A percentile compares a stretch with the other conserved stretches of the same genome.
These are phyloP conservation scores for Scaptomyza cyrtandrae DNA, from an alignment of 2,888 invertebrate species.

Conservation along the genomic window DNA sequence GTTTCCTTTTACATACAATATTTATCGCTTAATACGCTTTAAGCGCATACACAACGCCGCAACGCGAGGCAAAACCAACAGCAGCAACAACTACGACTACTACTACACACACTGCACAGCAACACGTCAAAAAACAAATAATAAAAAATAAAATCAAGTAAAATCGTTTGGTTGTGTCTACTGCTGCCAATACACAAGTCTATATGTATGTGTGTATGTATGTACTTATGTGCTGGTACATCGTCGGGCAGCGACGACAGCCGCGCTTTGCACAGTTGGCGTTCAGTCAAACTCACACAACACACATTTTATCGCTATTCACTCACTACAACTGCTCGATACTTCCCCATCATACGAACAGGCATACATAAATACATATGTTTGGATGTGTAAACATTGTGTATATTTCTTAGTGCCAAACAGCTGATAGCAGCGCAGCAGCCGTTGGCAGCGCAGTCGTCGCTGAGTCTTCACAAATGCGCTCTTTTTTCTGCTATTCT, in stretches of 20 bases:
- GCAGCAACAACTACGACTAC: conserved; percentile 29
- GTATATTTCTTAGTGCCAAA: conserved; percentile 33
- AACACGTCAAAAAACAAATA: conserved; percentile 63
- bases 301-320: conserved; percentile 35
- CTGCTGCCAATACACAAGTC: conserved; percentile 48
- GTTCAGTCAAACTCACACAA: conserved; percentile 61
- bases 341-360: conserved; percentile 28
- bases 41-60: conserved; percentile 47
- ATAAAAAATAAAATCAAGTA: conserved; percentile 62
- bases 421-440: conserved; percentile 50
- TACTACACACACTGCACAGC: conserved; percentile 51
- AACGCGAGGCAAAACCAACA: conserved; percentile 43
- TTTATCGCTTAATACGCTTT: conserved; percentile 76
- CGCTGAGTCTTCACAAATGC: conserved; percentile 5
- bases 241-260: conserved; percentile 49
- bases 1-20: conserved; percentile 74
- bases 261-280: conserved; percentile 68
- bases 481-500: conserved; percentile 13
- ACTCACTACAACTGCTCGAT: conserved; percentile 37
- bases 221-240: conserved; percentile 17
- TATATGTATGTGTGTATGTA: conserved; percentile 3
- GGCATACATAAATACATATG: background rate
- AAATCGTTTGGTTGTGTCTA: conserved; percentile 61
- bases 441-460: conserved; percentile 20
- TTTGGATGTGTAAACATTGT: conserved; percentile 1